These are phyloP conservation scores for Stictonetta naevosa DNA, from an alignment of 2,113 vertebrate species.

Conservation along the genomic window DNA sequence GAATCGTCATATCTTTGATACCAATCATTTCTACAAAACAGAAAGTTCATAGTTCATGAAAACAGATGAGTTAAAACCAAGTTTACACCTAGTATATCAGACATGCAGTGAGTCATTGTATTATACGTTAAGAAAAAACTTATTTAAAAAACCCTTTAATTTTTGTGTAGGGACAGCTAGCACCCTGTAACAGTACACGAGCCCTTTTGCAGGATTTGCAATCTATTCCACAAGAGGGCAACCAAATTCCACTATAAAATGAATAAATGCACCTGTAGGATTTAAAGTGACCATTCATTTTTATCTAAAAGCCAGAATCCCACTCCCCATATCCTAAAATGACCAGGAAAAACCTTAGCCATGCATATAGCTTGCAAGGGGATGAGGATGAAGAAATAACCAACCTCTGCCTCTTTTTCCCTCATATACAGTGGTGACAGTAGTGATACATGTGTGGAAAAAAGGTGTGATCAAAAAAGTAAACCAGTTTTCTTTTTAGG, in stretches of 20 bases:
- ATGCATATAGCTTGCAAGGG: neutral
- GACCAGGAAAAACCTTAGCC: neutral
- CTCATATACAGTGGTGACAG: neutral
- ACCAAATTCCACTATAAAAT: slow-evolving; percentile 40
- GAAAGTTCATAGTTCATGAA: neutral
- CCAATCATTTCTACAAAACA: neutral
- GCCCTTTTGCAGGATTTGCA: neutral
- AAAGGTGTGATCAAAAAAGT: neutral
- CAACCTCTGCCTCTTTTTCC: neutral
- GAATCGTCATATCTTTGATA: neutral
- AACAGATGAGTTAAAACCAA: neutral
- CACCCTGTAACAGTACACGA: neutral
- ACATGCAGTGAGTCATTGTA: neutral
- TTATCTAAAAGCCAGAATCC: neutral
- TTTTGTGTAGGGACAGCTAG: neutral
- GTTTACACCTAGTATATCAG: neutral
- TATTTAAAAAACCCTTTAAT: neutral
- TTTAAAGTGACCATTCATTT: neutral
- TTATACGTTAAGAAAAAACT: neutral
- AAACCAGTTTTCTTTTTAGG: neutral
- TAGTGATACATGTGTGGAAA: neutral
- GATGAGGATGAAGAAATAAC: neutral
- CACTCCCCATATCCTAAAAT: neutral
- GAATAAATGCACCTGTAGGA: neutral
- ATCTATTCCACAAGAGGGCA: slow-evolving; percentile 81